Percentiles rank a stretch among this genome's conserved stretches.
These are phyloP conservation scores for Dascyllus trimaculatus DNA, from an alignment of 2,113 vertebrate species.

Conservation along the genomic window DNA sequence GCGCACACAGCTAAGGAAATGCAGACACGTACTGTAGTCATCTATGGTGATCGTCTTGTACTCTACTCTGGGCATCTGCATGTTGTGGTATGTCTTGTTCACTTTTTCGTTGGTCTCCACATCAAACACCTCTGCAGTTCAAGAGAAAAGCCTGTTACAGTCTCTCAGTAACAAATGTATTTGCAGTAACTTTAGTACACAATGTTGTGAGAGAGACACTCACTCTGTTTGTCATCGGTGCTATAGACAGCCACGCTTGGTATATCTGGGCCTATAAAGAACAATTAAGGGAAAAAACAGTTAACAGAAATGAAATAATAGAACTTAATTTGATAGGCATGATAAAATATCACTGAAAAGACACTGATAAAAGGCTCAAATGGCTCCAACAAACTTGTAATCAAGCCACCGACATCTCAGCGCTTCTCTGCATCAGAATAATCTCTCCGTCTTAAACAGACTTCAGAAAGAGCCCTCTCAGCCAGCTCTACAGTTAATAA, in stretches of 20 bases:
- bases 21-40: conserved; percentile 90
- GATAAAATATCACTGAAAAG: conserved; percentile 6
- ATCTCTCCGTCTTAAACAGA: conserved; percentile 26
- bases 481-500: conserved; percentile 47
- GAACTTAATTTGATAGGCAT: background rate
- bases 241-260: conserved; percentile 91
- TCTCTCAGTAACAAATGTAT: background rate
- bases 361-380: conserved; percentile 8
- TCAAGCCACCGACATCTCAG: conserved; percentile 27
- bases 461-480: conserved; percentile 27
- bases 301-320: conserved; percentile 22
- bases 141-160: background rate
- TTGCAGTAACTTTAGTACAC: no score
- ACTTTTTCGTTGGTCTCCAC: conserved; percentile 91
- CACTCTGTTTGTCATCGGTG: conserved; percentile 88
- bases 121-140: conserved; percentile 88
- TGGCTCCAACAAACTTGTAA: conserved; percentile 7
- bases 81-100: conserved; percentile 83
- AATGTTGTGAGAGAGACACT: conserved; percentile 69
- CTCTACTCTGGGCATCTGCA: conserved; percentile 94
- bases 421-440: conserved; percentile 8
- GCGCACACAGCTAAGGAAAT: no score
- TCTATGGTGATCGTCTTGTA: conserved; percentile 88
- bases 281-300: conserved; percentile 20
- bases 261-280: conserved; percentile 89